A percentile compares a stretch with the other conserved stretches of the same genome.
Evolutionary conservation across 2,113 vertebrate species (phyloP).

Genomic region (Pteronura brasiliensis): DNA sequence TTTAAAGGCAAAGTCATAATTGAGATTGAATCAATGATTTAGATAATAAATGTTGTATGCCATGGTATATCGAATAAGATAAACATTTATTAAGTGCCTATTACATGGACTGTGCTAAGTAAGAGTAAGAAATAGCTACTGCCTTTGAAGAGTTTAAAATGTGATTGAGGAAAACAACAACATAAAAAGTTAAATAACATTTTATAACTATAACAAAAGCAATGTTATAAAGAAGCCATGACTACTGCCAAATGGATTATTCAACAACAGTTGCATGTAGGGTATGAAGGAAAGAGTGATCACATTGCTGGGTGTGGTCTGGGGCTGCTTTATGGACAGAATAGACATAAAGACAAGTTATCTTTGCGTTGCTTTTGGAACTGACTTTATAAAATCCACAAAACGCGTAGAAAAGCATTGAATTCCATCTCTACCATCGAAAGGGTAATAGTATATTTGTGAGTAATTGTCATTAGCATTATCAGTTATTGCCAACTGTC

Average conservation of each 20-base stretch:
- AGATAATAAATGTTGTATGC: neutral
- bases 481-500: constrained; percentile 70
- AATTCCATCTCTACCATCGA: constrained; percentile 76
- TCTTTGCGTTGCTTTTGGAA: constrained; percentile 21
- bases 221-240: neutral
- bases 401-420: constrained; percentile 81
- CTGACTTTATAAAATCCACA: constrained; percentile 66
- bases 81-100: neutral
- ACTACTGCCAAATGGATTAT: neutral
- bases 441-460: constrained; percentile 60
- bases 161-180: neutral
- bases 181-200: neutral
- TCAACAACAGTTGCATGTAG: neutral
- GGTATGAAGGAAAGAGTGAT: neutral
- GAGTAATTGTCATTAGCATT: constrained; percentile 74
- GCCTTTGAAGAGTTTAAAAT: neutral
- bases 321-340: neutral
- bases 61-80: neutral
- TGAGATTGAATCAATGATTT: neutral
- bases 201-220: neutral
- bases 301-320: neutral
- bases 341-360: neutral
- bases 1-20: constrained; percentile 18
- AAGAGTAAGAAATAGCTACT: neutral
- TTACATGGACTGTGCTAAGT: neutral